These are phyloP conservation scores for Drosophila nigrodunni DNA, from an alignment of 1,140 invertebrate genomes.

Conservation along the genomic window DNA sequence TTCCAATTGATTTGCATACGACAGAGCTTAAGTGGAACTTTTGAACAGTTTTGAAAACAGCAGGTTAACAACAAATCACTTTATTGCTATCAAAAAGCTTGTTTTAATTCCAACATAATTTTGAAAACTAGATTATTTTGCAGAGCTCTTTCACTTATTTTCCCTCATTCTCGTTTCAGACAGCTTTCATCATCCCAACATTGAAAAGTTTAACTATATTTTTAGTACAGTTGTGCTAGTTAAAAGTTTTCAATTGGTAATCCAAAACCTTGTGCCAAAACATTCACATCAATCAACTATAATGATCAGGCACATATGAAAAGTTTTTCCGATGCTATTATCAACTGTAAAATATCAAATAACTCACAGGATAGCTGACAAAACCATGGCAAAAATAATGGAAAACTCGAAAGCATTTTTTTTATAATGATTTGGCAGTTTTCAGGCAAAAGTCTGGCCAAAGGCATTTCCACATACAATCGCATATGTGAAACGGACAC, in stretches of 20 bases:
- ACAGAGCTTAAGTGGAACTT: conserved; percentile 1
- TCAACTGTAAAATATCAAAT: conserved; percentile 82
- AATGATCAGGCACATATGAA: conserved; percentile 73
- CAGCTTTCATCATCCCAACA: neutral
- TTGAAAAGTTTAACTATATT: neutral
- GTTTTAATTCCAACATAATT: too few species aligned
- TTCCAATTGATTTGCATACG: conserved; percentile 20
- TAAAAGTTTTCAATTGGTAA: conserved; percentile 39
- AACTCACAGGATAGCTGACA: conserved; percentile 75
- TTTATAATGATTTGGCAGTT: conserved; percentile 75
- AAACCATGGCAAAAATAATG: conserved; percentile 69
- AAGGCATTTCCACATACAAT: conserved; percentile 36
- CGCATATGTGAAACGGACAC: conserved; percentile 55
- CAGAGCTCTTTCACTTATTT: too few species aligned
- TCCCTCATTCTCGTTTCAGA: neutral
- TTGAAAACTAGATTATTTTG: too few species aligned
- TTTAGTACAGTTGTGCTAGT: conserved; percentile 55
- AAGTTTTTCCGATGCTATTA: conserved; percentile 65
- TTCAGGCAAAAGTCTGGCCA: conserved; percentile 42
- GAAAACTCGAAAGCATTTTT: conserved; percentile 56
- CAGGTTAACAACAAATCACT: neutral
- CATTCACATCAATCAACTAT: conserved; percentile 73
- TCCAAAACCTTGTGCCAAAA: conserved; percentile 46
- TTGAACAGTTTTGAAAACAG: conserved; percentile 9
- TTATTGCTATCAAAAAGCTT: too few species aligned